Percentiles rank a stretch among this genome's conserved stretches.
phyloP scores from a whole-genome alignment of 2,113 vertebrate genomes.

The Spea multiplicata region DNA sequence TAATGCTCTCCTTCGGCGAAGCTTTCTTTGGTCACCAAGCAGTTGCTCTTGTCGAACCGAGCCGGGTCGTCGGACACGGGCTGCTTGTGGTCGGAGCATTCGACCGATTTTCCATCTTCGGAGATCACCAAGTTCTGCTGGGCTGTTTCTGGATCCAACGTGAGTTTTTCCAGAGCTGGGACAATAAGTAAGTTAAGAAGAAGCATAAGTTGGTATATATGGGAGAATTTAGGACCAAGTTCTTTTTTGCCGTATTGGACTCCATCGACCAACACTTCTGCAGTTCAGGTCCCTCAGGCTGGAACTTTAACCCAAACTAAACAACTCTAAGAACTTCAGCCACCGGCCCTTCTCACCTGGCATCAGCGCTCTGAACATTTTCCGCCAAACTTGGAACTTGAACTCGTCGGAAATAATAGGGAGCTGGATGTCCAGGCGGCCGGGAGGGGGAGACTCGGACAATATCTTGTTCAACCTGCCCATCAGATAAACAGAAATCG shows the following conservation, averaged over 20 bases:
- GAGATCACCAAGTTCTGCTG: constrained; percentile 62
- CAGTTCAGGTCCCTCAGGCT: too few species aligned
- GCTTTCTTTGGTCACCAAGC: constrained; percentile 70
- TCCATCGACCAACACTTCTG: too few species aligned
- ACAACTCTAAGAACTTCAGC: too few species aligned
- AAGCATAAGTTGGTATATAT: neutral
- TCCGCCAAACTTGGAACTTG: constrained; percentile 69
- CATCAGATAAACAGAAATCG: neutral
- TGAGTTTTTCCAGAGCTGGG: constrained; percentile 54
- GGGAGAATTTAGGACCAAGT: too few species aligned
- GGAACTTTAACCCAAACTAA: too few species aligned
- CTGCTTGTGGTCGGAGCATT: constrained; percentile 61
- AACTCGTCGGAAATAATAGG: constrained; percentile 67
- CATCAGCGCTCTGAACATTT: constrained; percentile 61
- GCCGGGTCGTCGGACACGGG: constrained; percentile 65
- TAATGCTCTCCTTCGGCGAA: constrained; percentile 77
- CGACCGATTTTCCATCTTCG: constrained; percentile 48
- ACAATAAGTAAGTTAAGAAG: neutral
- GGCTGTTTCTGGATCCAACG: constrained; percentile 58
- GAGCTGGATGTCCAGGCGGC: constrained; percentile 64
- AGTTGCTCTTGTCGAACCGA: constrained; percentile 82
- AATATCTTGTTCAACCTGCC: constrained; percentile 60
- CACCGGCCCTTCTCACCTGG: constrained; percentile 8
- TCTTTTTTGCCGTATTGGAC: too few species aligned
- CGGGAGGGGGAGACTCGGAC: constrained; percentile 59